phyloP scores from a whole-genome alignment of 2,888 invertebrate species.

The Pharmacophagus antenor region DNA sequence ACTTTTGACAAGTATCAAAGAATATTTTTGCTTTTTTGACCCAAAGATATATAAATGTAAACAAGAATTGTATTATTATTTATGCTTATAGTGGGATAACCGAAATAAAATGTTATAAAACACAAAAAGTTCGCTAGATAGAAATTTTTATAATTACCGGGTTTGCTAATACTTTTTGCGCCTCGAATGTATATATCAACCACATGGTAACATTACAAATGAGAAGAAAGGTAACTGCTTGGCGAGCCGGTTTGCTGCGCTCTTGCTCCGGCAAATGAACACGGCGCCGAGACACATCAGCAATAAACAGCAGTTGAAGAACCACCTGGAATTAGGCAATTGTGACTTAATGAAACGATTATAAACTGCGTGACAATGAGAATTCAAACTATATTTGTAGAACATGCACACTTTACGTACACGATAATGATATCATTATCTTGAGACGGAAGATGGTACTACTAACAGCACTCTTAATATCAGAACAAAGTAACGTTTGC shows the following conservation, averaged over 20 bases:
- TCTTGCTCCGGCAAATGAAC: slow-evolving; percentile 96
- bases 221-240: slow-evolving; percentile 96
- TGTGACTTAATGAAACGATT: neutral
- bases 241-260: slow-evolving; percentile 95
- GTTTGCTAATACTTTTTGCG: slow-evolving; percentile 95
- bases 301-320: slow-evolving; percentile 95
- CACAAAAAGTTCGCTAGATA: neutral
- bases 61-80: too few species aligned
- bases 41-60: too few species aligned
- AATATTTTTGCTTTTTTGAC: too few species aligned
- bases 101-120: too few species aligned
- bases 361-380: neutral
- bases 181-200: slow-evolving; percentile 97
- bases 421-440: neutral
- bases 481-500: neutral
- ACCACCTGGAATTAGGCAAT: slow-evolving; percentile 84
- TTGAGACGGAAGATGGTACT: neutral
- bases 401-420: too few species aligned
- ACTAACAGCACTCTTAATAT: neutral
- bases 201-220: slow-evolving; percentile 98
- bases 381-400: neutral
- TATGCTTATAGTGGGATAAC: too few species aligned
- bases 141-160: slow-evolving; percentile 81
- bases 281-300: slow-evolving; percentile 94
- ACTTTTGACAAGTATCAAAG: too few species aligned